These are phyloP conservation scores for Myotis yumanensis DNA, from an alignment of 2,113 vertebrate genomes.

Conservation along the genomic window DNA sequence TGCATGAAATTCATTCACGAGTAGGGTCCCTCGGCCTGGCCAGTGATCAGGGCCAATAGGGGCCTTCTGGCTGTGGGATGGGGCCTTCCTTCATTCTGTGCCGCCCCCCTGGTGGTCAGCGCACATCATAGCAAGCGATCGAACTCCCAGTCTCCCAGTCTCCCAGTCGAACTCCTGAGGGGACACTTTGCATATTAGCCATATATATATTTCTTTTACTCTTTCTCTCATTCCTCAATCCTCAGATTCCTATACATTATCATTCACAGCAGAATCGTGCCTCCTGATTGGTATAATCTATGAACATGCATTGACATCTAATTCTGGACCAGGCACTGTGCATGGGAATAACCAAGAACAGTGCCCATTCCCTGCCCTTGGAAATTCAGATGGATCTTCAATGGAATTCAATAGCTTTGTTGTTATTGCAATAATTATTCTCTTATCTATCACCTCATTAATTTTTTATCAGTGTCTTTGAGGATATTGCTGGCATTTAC, in stretches of 20 bases:
- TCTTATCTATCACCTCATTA: not conserved
- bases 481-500: not conserved
- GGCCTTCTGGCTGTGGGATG: too few species aligned
- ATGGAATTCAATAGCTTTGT: not conserved
- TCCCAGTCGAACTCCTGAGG: too few species aligned
- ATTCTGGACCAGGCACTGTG: not conserved
- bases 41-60: too few species aligned
- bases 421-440: not conserved
- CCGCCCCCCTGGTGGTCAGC: too few species aligned
- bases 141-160: too few species aligned
- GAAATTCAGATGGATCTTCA: not conserved
- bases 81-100: too few species aligned
- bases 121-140: too few species aligned
- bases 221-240: not conserved
- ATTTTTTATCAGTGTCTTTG: slow-evolving; percentile 8
- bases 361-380: not conserved
- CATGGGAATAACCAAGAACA: not conserved
- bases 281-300: not conserved
- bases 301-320: not conserved
- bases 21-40: too few species aligned
- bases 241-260: not conserved
- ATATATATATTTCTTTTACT: not conserved
- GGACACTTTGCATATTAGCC: too few species aligned
- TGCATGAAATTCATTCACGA: too few species aligned
- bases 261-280: not conserved